Conservation (phyloP, 2,888 invertebrate genomes). For the Trachelus tabidus region DNA sequence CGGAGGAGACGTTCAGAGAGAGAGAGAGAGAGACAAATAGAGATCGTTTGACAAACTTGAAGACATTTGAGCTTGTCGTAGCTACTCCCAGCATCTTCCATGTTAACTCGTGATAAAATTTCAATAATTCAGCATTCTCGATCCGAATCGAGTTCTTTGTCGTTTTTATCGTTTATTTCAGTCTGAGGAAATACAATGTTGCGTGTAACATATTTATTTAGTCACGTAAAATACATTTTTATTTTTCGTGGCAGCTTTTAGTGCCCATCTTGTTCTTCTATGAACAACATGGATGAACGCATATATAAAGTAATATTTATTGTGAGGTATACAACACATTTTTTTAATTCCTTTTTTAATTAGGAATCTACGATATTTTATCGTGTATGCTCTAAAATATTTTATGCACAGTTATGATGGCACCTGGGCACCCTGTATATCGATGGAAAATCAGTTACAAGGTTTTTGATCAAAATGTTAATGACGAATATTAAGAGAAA, state of each 20-base stretch:
- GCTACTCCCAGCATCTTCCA: not conserved
- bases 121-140: not conserved
- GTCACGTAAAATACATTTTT: not conserved
- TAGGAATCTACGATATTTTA: not conserved
- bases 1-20: not conserved
- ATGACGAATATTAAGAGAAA: too few species aligned
- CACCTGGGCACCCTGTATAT: not conserved
- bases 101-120: not conserved
- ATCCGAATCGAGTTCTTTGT: not conserved
- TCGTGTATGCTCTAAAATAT: not conserved
- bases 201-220: not conserved
- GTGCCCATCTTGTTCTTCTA: not conserved
- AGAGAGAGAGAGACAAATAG: not conserved
- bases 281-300: not conserved
- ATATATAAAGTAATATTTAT: too few species aligned
- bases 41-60: not conserved
- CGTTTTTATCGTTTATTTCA: not conserved
- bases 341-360: too few species aligned
- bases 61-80: not conserved
- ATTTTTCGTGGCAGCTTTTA: not conserved
- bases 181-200: not conserved
- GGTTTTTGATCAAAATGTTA: not conserved
- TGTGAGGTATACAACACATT: too few species aligned
- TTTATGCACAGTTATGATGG: not conserved
- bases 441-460: not conserved